A percentile compares a stretch with the other conserved stretches of the same genome.
phyloP scores from a whole-genome alignment of 2,888 invertebrate genomes.

The Elysia crispata region DNA sequence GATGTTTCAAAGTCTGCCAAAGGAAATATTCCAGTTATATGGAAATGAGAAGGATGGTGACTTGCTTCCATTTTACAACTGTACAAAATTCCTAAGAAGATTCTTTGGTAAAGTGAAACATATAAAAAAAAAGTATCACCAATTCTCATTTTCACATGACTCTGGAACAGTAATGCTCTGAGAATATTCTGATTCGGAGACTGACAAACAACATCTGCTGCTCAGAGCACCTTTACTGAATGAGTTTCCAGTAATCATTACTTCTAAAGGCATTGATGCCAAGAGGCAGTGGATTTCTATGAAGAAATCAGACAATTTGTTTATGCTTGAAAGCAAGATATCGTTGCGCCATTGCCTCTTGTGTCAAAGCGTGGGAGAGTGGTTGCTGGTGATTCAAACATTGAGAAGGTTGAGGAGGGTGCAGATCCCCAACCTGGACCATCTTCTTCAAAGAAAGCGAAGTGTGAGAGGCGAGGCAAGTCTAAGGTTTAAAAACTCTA shows the following conservation, averaged over 20 bases:
- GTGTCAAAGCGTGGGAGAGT: neutral
- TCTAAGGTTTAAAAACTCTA: too few species aligned
- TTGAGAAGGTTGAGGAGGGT: too few species aligned
- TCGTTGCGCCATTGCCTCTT: neutral
- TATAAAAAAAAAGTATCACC: constrained; percentile 47
- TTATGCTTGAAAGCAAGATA: neutral
- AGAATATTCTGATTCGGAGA: neutral
- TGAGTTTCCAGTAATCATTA: neutral
- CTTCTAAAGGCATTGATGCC: neutral
- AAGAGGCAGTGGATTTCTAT: constrained; percentile 18
- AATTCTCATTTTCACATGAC: constrained; percentile 12
- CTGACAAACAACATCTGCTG: neutral
- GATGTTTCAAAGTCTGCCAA: constrained; percentile 3
- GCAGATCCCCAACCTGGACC: too few species aligned
- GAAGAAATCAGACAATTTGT: constrained; percentile 33
- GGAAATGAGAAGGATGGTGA: constrained; percentile 39
- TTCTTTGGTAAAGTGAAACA: constrained; percentile 39
- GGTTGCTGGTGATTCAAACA: too few species aligned
- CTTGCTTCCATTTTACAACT: constrained; percentile 42
- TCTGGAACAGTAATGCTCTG: neutral
- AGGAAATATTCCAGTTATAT: constrained; percentile 31
- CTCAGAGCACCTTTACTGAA: neutral
- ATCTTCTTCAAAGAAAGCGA: too few species aligned
- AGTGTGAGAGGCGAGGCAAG: too few species aligned
- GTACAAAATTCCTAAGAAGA: constrained; percentile 35